phyloP scores from a whole-genome alignment of 2,113 vertebrate genomes.

The Syngnathus floridae region DNA sequence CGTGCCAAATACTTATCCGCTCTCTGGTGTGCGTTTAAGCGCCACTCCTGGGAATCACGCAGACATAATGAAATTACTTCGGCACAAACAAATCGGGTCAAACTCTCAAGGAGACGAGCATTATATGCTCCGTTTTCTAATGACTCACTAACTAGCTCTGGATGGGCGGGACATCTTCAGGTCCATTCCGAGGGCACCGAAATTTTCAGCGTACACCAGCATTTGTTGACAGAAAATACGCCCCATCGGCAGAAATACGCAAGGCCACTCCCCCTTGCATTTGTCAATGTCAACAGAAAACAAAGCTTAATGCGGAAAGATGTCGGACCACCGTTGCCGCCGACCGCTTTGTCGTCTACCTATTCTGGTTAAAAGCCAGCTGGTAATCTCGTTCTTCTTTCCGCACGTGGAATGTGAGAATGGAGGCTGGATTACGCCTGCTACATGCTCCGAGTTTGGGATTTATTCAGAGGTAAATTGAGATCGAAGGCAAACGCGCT shows the following conservation, averaged over 20 bases:
- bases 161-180: constrained; percentile 36
- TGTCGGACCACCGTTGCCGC: constrained; percentile 51
- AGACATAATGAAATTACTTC: constrained; percentile 76
- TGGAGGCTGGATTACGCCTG: constrained; percentile 72
- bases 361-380: constrained; percentile 51
- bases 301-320: constrained; percentile 59
- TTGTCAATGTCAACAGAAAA: constrained; percentile 47
- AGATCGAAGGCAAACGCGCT: constrained; percentile 81
- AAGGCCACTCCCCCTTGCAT: constrained; percentile 2
- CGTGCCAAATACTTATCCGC: constrained; percentile 71
- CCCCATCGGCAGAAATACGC: constrained; percentile 68
- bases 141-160: constrained; percentile 42
- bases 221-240: constrained; percentile 68
- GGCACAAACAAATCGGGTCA: constrained; percentile 77
- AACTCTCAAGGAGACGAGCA: constrained; percentile 76
- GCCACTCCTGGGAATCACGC: constrained; percentile 68
- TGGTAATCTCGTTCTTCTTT: constrained; percentile 64
- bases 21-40: constrained; percentile 72
- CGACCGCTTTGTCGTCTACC: constrained; percentile 42
- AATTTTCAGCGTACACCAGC: constrained; percentile 59
- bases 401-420: constrained; percentile 63
- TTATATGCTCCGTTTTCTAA: constrained; percentile 67
- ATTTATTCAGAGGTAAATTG: constrained; percentile 81
- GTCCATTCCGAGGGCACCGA: constrained; percentile 54
- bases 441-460: constrained; percentile 74